Evolutionary conservation across 1,140 invertebrate genomes (phyloP).

Genomic region (Drosophila persimilis): DNA sequence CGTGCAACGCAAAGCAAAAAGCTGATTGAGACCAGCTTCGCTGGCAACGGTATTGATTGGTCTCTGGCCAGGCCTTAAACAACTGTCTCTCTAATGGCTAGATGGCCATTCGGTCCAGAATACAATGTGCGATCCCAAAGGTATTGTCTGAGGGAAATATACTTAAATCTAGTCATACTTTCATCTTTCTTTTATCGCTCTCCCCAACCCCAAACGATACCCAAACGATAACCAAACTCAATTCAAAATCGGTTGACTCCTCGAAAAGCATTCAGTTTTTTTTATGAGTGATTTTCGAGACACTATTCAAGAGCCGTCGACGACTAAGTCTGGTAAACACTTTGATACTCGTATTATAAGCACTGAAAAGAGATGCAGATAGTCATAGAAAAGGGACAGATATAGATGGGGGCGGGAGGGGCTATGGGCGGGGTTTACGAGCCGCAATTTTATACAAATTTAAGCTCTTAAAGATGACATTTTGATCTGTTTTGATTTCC

Average conservation of each 20-base stretch:
- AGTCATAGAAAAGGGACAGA: slow-evolving; percentile 3
- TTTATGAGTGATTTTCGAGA: slow-evolving; percentile 39
- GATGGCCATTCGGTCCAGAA: too few relatives aligned
- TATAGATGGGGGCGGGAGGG: not conserved
- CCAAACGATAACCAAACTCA: not conserved
- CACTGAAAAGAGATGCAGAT: slow-evolving; percentile 24
- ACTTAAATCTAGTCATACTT: too few relatives aligned
- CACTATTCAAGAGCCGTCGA: slow-evolving; percentile 20
- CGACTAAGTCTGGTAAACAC: slow-evolving; percentile 64
- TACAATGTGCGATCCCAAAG: too few relatives aligned
- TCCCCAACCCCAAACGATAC: too few relatives aligned
- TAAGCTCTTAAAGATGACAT: slow-evolving; percentile 83
- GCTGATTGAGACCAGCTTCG: slow-evolving; percentile 9
- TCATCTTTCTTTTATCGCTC: too few relatives aligned
- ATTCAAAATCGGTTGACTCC: not conserved
- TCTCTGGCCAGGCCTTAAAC: not conserved
- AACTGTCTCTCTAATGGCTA: not conserved
- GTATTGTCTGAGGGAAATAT: too few relatives aligned
- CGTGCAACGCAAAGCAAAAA: slow-evolving; percentile 3
- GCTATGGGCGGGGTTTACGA: slow-evolving; percentile 49
- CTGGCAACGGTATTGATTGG: not conserved
- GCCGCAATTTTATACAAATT: slow-evolving; percentile 78
- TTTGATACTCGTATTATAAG: slow-evolving; percentile 49
- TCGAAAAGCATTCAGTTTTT: slow-evolving; percentile 7
- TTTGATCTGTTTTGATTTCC: slow-evolving; percentile 83